These are phyloP conservation scores for Platysternon megacephalum DNA, from an alignment of 2,113 vertebrate species.

Conservation along the genomic window DNA sequence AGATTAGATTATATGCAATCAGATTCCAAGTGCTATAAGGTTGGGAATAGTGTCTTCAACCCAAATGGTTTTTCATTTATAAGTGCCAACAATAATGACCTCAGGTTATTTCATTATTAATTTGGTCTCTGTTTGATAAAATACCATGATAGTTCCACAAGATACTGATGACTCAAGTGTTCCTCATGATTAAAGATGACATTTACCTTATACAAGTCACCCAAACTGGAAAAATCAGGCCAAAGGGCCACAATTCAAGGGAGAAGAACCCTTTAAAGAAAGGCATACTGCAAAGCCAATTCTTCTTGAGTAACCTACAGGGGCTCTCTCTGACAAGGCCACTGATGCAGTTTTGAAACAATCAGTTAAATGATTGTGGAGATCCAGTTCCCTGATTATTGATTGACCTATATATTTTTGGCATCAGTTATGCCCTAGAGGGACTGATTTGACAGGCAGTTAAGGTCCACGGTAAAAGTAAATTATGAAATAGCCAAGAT, in stretches of 20 bases:
- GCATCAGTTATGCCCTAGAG: constrained; percentile 43
- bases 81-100: constrained; percentile 63
- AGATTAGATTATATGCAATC: constrained; percentile 55
- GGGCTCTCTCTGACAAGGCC: constrained; percentile 1
- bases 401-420: constrained; percentile 54
- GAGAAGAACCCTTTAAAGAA: constrained; percentile 37
- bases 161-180: constrained; percentile 24
- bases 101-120: constrained; percentile 57
- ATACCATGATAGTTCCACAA: constrained; percentile 2
- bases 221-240: constrained; percentile 27
- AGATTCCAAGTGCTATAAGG: constrained; percentile 49
- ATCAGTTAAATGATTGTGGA: constrained; percentile 37
- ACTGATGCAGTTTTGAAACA: constrained; percentile 47
- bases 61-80: constrained; percentile 30
- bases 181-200: constrained; percentile 56
- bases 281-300: not conserved
- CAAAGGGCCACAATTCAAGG: not conserved
- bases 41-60: constrained; percentile 37
- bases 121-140: constrained; percentile 57
- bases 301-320: constrained; percentile 3
- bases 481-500: constrained; percentile 67
- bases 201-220: constrained; percentile 42
- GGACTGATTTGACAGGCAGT: constrained; percentile 52
- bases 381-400: constrained; percentile 48
- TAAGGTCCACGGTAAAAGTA: constrained; percentile 42